These are phyloP conservation scores for Sitobion miscanthi DNA, from an alignment of 1,140 invertebrate genomes.

Conservation along the genomic window DNA sequence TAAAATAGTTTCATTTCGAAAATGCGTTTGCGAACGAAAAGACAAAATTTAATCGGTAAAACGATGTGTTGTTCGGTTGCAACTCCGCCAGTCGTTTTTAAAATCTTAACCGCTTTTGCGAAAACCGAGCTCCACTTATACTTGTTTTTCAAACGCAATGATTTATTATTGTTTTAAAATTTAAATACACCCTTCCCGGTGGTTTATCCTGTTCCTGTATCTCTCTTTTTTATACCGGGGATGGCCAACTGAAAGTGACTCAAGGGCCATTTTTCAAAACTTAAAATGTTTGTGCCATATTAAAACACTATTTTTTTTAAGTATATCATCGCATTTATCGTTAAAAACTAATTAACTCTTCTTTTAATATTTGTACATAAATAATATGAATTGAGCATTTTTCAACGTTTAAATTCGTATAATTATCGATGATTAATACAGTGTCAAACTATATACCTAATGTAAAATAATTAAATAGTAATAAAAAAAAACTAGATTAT, in stretches of 20 bases:
- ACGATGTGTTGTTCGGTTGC: neutral
- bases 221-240: neutral
- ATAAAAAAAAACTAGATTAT: neutral
- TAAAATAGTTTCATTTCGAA: neutral
- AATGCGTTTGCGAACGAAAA: neutral
- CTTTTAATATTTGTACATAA: neutral
- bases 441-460: neutral
- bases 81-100: neutral
- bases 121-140: neutral
- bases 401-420: neutral
- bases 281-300: neutral
- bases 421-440: neutral
- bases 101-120: neutral
- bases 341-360: neutral
- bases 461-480: too few species aligned
- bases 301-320: conserved; percentile 12
- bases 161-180: conserved; percentile 20
- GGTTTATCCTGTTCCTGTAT: neutral
- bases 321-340: neutral
- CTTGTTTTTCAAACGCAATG: neutral
- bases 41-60: neutral
- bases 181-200: neutral
- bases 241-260: neutral
- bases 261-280: neutral
- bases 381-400: neutral